Evolutionary conservation across 2,888 invertebrate species (phyloP), one percentile per base, ranked within the genome.

Genomic region (Synergus laeviventris): DNA sequence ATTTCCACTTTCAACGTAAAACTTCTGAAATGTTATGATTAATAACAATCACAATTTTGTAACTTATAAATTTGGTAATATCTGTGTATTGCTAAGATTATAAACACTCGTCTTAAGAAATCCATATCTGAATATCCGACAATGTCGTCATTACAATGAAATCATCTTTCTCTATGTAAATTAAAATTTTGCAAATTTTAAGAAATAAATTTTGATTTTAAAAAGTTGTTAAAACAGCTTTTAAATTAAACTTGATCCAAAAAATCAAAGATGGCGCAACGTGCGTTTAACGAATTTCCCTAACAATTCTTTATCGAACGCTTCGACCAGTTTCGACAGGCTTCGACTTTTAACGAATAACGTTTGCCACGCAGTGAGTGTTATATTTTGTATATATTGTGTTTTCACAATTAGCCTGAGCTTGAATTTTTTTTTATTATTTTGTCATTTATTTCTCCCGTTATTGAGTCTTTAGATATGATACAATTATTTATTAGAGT

Each of bases 231-330:
- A 62, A 38, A 39, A 18, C 36, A 39, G 18, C 8, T 18, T 61
- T 36, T 38, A 14, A 18, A 21, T 9, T 2, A 39, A 39, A 18
- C n/a, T 64, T 64, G 12, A 39, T 12, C n/a, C 18, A 12, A 11
- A 11, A 18, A 5, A 11, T 39, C 12, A 18, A 12, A 64, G 62
- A 64, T 64, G 62, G 38, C 62, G 62, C 39, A 18, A 16, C 12
- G 0, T 56, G 56, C 18, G 4, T 56, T 21, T 56, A 18, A 18
- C 2, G 21, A 56, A 21, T 56, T 21, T 56, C 3, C 8, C 31
- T 18, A 64, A 39, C 9, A n/a, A n/a, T 36, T 39, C 38, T 62
- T 64, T 64, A 21, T 64, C 18, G 12, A 39, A 64, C 18, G 62
- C 12, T n/a, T 45, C 8, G 14, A 45, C 45, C 11, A 21, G 9